Base-by-base conservation (phyloP, 1,140 invertebrate genomes). In the Brachionus asplanchnoidis region DNA sequence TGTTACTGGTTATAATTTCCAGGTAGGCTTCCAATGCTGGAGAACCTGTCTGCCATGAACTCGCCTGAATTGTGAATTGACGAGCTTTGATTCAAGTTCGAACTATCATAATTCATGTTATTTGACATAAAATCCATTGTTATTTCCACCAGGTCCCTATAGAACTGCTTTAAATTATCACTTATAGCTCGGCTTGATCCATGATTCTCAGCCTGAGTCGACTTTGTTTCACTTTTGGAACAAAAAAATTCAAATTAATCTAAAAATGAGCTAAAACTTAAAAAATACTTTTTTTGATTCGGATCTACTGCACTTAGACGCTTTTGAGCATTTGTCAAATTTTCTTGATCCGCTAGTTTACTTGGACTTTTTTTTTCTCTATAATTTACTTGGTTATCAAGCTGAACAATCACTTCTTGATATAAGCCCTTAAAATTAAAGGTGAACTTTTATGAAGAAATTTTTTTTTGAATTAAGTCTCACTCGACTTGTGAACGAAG, bases 91-190 rank as follows among this genome's bases (percentile, higher is more conserved):
- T 42, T 60, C 12, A 65, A 12, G 14, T 12, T 11, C 8, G 42
- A 68, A 17, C 53, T 65, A 17, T 82, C 79, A 42, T 60, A 65
- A 20, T 65, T 44, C 53, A 82, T 60, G 14, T 82, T 82, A 65
- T 82, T 82, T 11, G 79, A 60, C 79, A 82, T 82, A 20, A 82
- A 82, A 60, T 82, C 79, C 53, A 82, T 82, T 0, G 79, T 82
- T 44, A 82, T 60, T 23, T 82, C 79, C 12, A 82, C 79, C n/a
- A 82, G 44, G 12, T 82, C 53, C 2, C 42, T 2, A 36, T 82
- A 65, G 26, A 82, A 82, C 23, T 60, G 20, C 17, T 65, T 82
- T 11, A 60, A 20, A 65, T 60, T 82, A 7, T 82, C 79, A 12
- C 40, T 82, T 40, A 82, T 26, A 26, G 17, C 44, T 42, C 17